Evolutionary conservation across 2,797 vertebrate genomes (phyloP), one percentile per base, ranked within the genome.

Genomic region (Halcyon badia): DNA sequence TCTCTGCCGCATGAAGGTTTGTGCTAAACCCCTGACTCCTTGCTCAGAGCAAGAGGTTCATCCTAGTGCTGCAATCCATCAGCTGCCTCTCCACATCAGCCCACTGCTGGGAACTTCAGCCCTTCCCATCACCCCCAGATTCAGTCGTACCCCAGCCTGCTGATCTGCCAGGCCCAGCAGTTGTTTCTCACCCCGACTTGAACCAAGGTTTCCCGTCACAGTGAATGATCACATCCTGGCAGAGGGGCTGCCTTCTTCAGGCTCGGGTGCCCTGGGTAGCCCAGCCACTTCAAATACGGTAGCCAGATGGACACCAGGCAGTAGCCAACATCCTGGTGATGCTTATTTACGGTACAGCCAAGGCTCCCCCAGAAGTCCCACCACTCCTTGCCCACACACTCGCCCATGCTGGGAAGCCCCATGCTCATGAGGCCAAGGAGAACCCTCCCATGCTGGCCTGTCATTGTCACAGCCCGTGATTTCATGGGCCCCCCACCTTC

Each of bases 271-370:
- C 6, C 7, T 13, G n/a, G 70, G 58, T 49, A 80, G 48, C 3
- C 2, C 58, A 56, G 49, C 20, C 49, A 83, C 17, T 12, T n/a
- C 58, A 11, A 39, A 22, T 26, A 48, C 10, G 0, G 1, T 0
- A 80, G 81, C 42, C 42, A 84, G 83, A 62, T 0, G 6, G 81
- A 57, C 2, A 3, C 7, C 33, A 58, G 33, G 77, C 49, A 83
- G 37, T 2, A 21, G 46, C 49, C 2, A 10, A 30, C 26, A 30
- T 52, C 44, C 68, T n/a, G 52, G 16, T n/a, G 35, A 13, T 1
- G 8, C 14, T 66, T 30, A 41, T 2, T 66, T 30, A 41, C 2
- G 65, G 60, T 75, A 64, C 39, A 80, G 39, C 20, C 22, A n/a
- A 66, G 37, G 77, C 61, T 93, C 48, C 20, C 33, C 25, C 44